These are phyloP conservation scores for Sturnira hondurensis DNA, from an alignment of 2,113 vertebrate genomes.

Conservation along the genomic window DNA sequence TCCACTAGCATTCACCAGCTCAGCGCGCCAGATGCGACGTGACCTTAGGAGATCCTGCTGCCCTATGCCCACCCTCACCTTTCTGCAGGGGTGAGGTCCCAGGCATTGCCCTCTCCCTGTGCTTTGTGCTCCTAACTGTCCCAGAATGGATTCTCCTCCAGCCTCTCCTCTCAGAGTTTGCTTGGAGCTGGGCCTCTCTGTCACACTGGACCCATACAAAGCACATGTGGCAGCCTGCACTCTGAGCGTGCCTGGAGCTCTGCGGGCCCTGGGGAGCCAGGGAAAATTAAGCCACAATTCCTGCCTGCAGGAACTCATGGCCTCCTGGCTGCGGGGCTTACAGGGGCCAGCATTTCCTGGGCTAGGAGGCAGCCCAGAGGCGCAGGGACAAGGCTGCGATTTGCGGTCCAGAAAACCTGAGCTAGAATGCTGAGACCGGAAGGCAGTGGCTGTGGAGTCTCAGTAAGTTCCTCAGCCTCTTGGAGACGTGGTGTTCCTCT, in stretches of 20 bases:
- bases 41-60: not conserved
- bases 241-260: not conserved
- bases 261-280: not conserved
- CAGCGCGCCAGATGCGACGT: too few relatives aligned
- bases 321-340: not conserved
- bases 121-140: not conserved
- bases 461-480: too few relatives aligned
- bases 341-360: not conserved
- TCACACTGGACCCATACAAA: not conserved
- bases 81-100: not conserved
- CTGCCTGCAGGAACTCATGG: not conserved
- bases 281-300: not conserved
- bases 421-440: not conserved
- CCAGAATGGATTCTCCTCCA: not conserved
- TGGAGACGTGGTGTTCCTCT: rapidly evolving
- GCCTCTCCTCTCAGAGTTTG: not conserved
- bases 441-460: not conserved
- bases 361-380: not conserved
- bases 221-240: too few relatives aligned
- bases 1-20: not conserved
- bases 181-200: not conserved
- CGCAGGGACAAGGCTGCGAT: not conserved
- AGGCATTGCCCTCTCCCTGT: not conserved
- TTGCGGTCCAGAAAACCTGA: not conserved
- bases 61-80: rapidly evolving